Percentiles rank a stretch among this genome's conserved stretches.
Conservation (phyloP, 1,140 invertebrate species). For the Sarcophaga bullata region DNA sequence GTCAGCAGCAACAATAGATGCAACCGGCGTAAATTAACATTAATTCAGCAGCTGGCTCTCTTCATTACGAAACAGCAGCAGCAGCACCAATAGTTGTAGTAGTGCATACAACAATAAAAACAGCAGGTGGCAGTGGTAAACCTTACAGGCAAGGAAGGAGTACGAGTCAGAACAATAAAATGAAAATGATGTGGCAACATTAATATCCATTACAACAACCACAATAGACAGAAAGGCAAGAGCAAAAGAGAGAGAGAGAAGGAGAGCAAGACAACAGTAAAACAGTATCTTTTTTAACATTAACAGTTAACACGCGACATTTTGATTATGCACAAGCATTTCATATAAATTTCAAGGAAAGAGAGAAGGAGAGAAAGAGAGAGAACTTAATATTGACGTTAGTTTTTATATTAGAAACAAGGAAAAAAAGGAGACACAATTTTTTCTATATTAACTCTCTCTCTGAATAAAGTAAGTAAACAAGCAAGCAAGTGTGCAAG, state of each 20-base stretch:
- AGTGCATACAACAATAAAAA: not conserved
- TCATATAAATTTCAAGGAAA: not conserved
- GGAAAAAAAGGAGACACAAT: too few species aligned
- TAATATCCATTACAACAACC: conserved; percentile 15
- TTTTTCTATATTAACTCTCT: not conserved
- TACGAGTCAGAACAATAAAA: not conserved
- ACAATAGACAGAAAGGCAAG: not conserved
- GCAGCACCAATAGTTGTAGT: not conserved
- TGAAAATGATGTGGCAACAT: conserved; percentile 14
- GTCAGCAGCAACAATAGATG: not conserved
- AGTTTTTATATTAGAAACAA: too few species aligned
- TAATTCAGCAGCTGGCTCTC: not conserved
- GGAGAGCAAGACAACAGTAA: not conserved
- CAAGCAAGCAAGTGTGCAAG: not conserved
- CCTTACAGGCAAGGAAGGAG: not conserved
- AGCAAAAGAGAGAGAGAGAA: not conserved
- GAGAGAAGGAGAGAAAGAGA: too few species aligned
- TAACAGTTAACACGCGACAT: not conserved
- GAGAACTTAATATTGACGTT: too few species aligned
- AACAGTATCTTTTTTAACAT: not conserved
- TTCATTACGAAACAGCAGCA: not conserved
- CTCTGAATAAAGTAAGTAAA: not conserved
- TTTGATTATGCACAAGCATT: not conserved
- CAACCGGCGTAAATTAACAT: conserved; percentile 1
- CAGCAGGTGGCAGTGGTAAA: conserved; percentile 4